A percentile compares a stretch with the other conserved stretches of the same genome.
These are phyloP conservation scores for Xyliphius kryptos DNA, from an alignment of 2,113 vertebrate genomes.

Conservation along the genomic window DNA sequence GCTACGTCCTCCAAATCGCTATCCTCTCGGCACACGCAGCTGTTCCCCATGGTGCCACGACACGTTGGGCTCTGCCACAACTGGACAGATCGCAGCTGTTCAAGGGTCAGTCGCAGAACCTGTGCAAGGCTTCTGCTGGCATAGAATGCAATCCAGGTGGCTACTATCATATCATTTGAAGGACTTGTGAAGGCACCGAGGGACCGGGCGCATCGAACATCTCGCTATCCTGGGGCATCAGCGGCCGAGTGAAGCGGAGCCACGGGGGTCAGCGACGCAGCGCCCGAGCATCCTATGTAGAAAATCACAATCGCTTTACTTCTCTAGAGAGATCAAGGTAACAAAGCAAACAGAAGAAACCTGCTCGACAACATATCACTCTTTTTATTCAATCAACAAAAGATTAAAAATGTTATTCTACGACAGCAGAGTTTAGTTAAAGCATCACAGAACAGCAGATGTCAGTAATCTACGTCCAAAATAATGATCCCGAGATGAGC, in stretches of 20 bases:
- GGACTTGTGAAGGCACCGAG: slow-evolving; percentile 64
- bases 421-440: too few species aligned
- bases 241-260: slow-evolving; percentile 42
- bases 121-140: slow-evolving; percentile 88
- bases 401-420: too few species aligned
- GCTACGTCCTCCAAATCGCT: slow-evolving; percentile 82
- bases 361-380: neutral
- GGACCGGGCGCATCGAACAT: slow-evolving; percentile 61
- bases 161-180: slow-evolving; percentile 99
- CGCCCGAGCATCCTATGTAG: slow-evolving; percentile 36
- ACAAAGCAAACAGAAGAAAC: slow-evolving; percentile 6
- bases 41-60: slow-evolving; percentile 84
- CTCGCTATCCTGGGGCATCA: slow-evolving; percentile 41
- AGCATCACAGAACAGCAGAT: too few species aligned
- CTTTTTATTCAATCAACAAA: neutral
- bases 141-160: slow-evolving; percentile 89
- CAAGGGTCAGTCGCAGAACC: slow-evolving; percentile 81
- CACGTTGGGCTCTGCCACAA: slow-evolving; percentile 70
- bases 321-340: neutral
- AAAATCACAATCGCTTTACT: slow-evolving; percentile 1
- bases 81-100: slow-evolving; percentile 67
- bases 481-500: too few species aligned
- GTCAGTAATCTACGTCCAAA: too few species aligned
- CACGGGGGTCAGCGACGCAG: slow-evolving; percentile 6
- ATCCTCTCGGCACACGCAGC: slow-evolving; percentile 91